Evolutionary conservation across 2,797 vertebrate genomes (phyloP).

Genomic region (Erpetoichthys calabaricus): DNA sequence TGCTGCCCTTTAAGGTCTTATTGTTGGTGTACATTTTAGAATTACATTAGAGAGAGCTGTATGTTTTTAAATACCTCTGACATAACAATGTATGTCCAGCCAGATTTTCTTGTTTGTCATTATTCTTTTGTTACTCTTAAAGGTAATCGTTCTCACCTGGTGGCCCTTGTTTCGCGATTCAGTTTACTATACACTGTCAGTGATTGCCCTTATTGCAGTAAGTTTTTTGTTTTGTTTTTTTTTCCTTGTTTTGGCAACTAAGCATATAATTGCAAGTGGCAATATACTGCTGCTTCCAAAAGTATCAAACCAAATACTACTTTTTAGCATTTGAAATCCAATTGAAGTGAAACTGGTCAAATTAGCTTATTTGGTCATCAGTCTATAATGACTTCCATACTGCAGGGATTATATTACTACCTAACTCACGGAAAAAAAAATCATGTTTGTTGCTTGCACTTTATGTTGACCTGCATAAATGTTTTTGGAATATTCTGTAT

Average conservation of each 20-base stretch:
- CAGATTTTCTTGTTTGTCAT: background rate
- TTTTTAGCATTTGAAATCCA: slow-evolving; percentile 6
- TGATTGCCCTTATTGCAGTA: slow-evolving; percentile 80
- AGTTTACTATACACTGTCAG: slow-evolving; percentile 78
- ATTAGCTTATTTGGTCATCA: no score
- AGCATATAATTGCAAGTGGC: slow-evolving; percentile 1
- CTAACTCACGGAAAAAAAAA: no score
- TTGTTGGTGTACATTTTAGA: no score
- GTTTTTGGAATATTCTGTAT: no score
- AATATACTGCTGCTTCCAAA: slow-evolving; percentile 11
- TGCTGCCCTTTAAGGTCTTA: no score
- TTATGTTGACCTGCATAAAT: no score
- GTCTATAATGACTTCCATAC: no score
- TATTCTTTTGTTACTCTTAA: slow-evolving; percentile 19
- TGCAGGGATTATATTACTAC: no score
- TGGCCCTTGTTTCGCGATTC: slow-evolving; percentile 94
- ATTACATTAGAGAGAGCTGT: no score
- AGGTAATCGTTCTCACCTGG: slow-evolving; percentile 86
- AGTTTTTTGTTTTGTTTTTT: slow-evolving; percentile 36
- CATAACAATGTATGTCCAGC: no score
- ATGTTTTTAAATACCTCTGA: no score
- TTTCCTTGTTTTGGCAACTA: slow-evolving; percentile 2
- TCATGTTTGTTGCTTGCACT: no score
- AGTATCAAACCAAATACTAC: slow-evolving; percentile 6
- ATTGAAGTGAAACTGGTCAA: background rate